Percentiles rank a stretch among this genome's conserved stretches.
phyloP scores from a whole-genome alignment of 2,888 invertebrate species.

The Electrophaes corylata region DNA sequence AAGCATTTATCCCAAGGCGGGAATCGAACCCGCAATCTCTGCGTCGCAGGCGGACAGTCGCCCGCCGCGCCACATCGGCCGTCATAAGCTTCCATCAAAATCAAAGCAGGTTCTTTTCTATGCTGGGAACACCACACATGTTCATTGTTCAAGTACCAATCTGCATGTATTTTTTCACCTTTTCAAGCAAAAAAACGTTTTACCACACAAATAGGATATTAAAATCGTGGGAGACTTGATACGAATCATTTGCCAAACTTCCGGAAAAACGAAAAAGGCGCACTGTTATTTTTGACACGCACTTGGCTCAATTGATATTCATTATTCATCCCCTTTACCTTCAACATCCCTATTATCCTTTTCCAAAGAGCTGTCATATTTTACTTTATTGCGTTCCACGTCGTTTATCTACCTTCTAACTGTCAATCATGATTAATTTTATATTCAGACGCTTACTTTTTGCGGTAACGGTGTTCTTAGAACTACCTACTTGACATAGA shows the following conservation, averaged over 20 bases:
- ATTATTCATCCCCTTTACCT: constrained; percentile 31
- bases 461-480: background rate
- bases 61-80: no score
- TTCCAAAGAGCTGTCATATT: constrained; percentile 38
- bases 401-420: constrained; percentile 24
- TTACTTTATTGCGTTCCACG: constrained; percentile 37
- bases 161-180: background rate
- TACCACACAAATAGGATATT: background rate
- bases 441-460: constrained; percentile 3
- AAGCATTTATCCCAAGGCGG: no score
- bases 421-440: constrained; percentile 25
- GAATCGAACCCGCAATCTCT: no score
- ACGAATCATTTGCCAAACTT: constrained; percentile 18
- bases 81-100: no score
- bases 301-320: constrained; percentile 31
- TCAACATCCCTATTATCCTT: constrained; percentile 36
- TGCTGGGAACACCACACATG: no score
- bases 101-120: no score
- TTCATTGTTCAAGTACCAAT: no score
- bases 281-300: constrained; percentile 27
- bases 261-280: constrained; percentile 17
- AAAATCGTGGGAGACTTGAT: constrained; percentile 7
- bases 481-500: background rate
- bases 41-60: no score
- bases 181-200: background rate